Evolutionary conservation across 2,888 invertebrate genomes (phyloP), one percentile per base, ranked within the genome.

Genomic region (Macrosoma leucophasiata): DNA sequence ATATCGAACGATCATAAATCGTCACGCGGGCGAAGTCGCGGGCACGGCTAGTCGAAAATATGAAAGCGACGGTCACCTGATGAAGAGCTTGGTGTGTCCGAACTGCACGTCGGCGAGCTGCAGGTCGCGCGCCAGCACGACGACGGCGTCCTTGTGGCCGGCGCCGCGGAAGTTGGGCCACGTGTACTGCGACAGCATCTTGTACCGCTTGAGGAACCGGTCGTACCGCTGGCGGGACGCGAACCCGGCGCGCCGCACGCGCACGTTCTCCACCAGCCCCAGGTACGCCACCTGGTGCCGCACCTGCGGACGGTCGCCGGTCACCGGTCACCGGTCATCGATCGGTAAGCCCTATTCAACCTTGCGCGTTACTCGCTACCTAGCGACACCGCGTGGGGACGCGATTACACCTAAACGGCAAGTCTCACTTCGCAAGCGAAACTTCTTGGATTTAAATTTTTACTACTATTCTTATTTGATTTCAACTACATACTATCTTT

Each of bases 11-110:
- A n/a, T n/a, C n/a, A n/a, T n/a, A n/a, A n/a, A n/a, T n/a, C n/a
- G n/a, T n/a, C n/a, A n/a, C n/a, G n/a, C n/a, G n/a, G n/a, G n/a
- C n/a, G n/a, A n/a, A n/a, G n/a, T n/a, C n/a, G n/a, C n/a, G n/a
- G n/a, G n/a, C n/a, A n/a, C n/a, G n/a, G n/a, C n/a, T n/a, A n/a
- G n/a, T n/a, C 8, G 26, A 2, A 17, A 13, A 7, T 14, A 31
- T 13, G 23, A 17, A 14, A 10, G 7, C n/a, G 4, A 2, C 5
- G 9, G 37, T 33, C 17, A 93, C 62, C 97, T 88, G 46, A 98
- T 94, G 63, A 99, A 99, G 31, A 98, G 88, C 79, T 99, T 98
- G 1, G 97, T 97, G 57, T 94, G 93, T 8, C 98, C 98, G 61
- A 93, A 97, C 69, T 94, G 94, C 11, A 97, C 96, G 62, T 98